These are phyloP conservation scores for Melanogrammus aeglefinus DNA, from an alignment of 2,797 vertebrate genomes.

Conservation along the genomic window DNA sequence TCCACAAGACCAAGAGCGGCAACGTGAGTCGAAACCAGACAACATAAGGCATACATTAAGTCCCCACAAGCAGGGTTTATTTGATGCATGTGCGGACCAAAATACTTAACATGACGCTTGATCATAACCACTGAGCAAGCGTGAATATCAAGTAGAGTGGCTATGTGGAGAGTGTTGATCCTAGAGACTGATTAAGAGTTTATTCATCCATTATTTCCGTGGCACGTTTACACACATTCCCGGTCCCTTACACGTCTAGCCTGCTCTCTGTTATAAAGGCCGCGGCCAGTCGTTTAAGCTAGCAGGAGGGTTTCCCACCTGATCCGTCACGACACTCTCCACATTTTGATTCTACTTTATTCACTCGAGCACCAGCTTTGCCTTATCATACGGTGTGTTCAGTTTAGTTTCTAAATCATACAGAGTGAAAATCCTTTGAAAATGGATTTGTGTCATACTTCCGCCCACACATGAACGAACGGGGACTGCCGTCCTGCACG, in stretches of 20 bases:
- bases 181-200: background rate
- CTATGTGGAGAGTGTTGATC: background rate
- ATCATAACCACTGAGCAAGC: too few species aligned
- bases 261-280: background rate
- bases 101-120: too few species aligned
- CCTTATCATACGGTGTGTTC: background rate
- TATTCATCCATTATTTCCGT: background rate
- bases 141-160: background rate
- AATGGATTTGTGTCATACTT: background rate
- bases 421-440: too few species aligned
- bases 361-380: too few species aligned
- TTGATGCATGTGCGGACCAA: too few species aligned
- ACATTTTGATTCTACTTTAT: too few species aligned
- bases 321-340: too few species aligned
- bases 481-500: background rate
- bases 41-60: background rate
- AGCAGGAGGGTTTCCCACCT: background rate
- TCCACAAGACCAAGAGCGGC: conserved; percentile 78
- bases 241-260: background rate
- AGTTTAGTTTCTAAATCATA: background rate
- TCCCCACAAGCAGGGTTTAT: too few species aligned
- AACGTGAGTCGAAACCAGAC: conserved; percentile 74
- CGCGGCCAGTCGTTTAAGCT: background rate
- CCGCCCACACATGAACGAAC: background rate
- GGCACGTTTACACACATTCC: background rate